Percentiles rank a stretch among this genome's conserved stretches.
phyloP scores from a whole-genome alignment of 2,113 vertebrate species.

The Tapirus terrestris region DNA sequence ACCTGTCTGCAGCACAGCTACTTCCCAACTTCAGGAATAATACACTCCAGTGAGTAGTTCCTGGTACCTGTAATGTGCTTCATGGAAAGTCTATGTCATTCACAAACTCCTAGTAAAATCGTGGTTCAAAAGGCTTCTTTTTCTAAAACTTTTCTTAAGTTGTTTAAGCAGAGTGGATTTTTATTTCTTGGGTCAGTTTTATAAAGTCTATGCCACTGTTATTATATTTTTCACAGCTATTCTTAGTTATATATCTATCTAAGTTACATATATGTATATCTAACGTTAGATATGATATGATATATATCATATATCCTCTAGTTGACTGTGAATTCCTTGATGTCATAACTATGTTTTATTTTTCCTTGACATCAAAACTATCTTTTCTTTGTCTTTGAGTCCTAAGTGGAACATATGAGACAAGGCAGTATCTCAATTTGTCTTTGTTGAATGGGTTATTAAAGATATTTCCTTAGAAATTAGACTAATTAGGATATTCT shows the following conservation, averaged over 20 bases:
- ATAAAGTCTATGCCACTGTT: not conserved
- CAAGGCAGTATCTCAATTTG: not conserved
- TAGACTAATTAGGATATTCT: slow-evolving; percentile 29
- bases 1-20: not conserved
- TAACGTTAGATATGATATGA: not conserved
- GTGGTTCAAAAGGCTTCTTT: not conserved
- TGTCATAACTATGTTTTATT: not conserved
- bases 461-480: not conserved
- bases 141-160: not conserved
- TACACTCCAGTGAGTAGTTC: not conserved
- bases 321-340: not conserved
- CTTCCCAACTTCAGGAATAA: not conserved
- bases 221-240: not conserved
- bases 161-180: not conserved
- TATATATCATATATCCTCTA: not conserved
- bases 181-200: not conserved
- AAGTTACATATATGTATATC: not conserved
- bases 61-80: not conserved
- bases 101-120: not conserved
- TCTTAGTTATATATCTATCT: not conserved
- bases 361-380: not conserved
- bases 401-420: not conserved
- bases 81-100: not conserved
- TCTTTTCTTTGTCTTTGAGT: slow-evolving; percentile 16
- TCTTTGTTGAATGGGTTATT: slow-evolving; percentile 9